These are phyloP conservation scores for Phalanger gymnotis DNA, from an alignment of 2,797 vertebrate species.

Conservation along the genomic window DNA sequence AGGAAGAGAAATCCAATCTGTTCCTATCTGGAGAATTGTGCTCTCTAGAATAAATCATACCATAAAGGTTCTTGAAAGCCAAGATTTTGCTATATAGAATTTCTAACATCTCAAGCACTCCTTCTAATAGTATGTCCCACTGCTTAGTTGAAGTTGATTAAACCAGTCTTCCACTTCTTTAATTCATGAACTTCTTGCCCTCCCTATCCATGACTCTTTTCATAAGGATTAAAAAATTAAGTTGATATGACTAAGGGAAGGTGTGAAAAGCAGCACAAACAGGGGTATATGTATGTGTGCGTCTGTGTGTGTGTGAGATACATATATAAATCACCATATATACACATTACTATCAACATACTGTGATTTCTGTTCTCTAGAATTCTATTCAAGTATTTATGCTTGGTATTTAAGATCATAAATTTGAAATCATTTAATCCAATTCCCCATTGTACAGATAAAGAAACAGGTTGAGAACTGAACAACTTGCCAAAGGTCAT, in stretches of 20 bases:
- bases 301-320: background rate
- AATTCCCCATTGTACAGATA: background rate
- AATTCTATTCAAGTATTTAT: background rate
- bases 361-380: background rate
- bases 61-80: constrained; percentile 22
- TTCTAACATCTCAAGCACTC: constrained; percentile 4
- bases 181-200: background rate
- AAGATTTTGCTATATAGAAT: background rate
- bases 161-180: background rate
- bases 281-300: too few relatives aligned
- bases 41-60: background rate
- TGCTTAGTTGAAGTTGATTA: constrained; percentile 40
- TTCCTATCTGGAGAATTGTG: background rate
- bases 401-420: background rate
- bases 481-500: background rate
- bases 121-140: constrained; percentile 4
- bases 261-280: background rate
- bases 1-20: background rate
- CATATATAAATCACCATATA: background rate
- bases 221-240: background rate
- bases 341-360: background rate
- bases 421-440: background rate
- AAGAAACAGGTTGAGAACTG: background rate
- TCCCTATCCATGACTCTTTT: background rate
- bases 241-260: background rate